phyloP scores from a whole-genome alignment of 2,113 vertebrate species.

The Phyllopteryx taeniolatus region DNA sequence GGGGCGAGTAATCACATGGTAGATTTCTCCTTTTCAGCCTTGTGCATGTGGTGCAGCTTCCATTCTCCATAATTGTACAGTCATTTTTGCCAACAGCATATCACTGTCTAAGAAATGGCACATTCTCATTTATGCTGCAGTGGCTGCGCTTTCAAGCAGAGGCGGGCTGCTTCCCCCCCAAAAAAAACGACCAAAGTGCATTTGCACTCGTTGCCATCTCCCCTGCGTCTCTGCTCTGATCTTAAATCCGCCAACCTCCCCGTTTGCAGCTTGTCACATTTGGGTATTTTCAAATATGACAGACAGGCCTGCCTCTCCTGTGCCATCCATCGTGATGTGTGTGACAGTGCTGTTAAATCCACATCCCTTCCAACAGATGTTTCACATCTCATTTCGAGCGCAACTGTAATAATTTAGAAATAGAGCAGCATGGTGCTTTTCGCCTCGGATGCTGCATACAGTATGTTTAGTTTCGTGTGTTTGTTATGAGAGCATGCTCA shows the following conservation, averaged over 20 bases:
- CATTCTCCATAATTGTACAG: conserved; percentile 70
- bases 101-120: conserved; percentile 63
- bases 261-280: conserved; percentile 10
- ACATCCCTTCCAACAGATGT: conserved; percentile 44
- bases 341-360: conserved; percentile 26
- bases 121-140: conserved; percentile 40
- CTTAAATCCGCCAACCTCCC: conserved; percentile 21
- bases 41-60: conserved; percentile 58
- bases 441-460: conserved; percentile 27
- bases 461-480: conserved; percentile 67
- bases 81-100: conserved; percentile 61
- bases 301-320: conserved; percentile 19
- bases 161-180: neutral
- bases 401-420: conserved; percentile 12
- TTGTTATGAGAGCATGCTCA: conserved; percentile 65
- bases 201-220: conserved; percentile 8
- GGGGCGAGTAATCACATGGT: conserved; percentile 69
- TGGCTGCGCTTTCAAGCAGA: conserved; percentile 20
- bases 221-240: conserved; percentile 11
- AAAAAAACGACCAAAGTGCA: neutral
- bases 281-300: conserved; percentile 25
- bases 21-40: conserved; percentile 38
- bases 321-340: conserved; percentile 14
- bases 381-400: conserved; percentile 12
- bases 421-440: conserved; percentile 19